phyloP scores from a whole-genome alignment of 2,113 vertebrate genomes.

The Sturnus vulgaris region DNA sequence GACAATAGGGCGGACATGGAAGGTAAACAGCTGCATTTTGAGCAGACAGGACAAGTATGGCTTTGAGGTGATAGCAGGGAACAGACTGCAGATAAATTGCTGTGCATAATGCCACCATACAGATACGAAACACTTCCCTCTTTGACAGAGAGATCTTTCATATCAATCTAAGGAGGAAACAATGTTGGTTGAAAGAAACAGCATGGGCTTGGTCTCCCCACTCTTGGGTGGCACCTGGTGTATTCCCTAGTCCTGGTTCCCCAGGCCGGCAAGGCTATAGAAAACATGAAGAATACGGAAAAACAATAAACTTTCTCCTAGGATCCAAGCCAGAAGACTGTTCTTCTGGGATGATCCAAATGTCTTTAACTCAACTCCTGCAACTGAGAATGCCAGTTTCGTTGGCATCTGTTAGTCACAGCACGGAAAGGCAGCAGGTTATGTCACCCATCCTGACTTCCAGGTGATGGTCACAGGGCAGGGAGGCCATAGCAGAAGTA shows the following conservation, averaged over 20 bases:
- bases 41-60: not conserved
- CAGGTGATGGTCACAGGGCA: not conserved
- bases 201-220: not conserved
- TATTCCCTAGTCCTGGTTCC: not conserved
- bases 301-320: not conserved
- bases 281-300: not conserved
- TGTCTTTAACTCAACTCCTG: not conserved
- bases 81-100: not conserved
- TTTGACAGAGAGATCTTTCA: not conserved
- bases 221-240: not conserved
- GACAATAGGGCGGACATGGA: not conserved
- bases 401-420: not conserved
- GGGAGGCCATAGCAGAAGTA: accelerated
- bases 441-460: not conserved
- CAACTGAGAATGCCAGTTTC: not conserved
- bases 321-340: not conserved
- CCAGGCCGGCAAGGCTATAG: not conserved
- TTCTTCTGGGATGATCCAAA: not conserved
- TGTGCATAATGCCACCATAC: not conserved
- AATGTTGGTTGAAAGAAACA: not conserved
- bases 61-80: not conserved
- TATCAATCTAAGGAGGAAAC: not conserved
- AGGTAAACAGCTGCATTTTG: not conserved
- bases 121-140: not conserved
- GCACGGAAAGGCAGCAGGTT: not conserved